Evolutionary conservation across 2,113 vertebrate species (phyloP).

Genomic region (Petrocephalus microphthalmus): DNA sequence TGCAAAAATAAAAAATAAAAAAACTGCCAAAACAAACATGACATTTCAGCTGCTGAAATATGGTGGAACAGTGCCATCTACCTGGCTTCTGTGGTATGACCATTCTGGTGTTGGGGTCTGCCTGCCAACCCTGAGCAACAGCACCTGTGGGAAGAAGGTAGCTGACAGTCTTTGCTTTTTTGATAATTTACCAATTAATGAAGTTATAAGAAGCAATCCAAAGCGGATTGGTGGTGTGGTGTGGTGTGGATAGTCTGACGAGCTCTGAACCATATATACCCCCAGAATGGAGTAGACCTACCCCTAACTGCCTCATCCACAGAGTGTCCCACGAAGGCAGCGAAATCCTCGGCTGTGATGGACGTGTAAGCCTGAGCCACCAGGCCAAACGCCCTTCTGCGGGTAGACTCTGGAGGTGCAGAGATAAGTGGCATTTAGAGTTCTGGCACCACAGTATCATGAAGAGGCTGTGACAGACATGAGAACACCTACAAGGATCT

Average conservation of each 20-base stretch:
- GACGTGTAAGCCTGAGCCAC: slow-evolving; percentile 95
- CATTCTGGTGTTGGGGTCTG: slow-evolving; percentile 85
- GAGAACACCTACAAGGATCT: not conserved
- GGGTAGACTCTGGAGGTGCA: slow-evolving; percentile 69
- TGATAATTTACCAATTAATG: not conserved
- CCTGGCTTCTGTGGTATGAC: slow-evolving; percentile 94
- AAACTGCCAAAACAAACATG: not conserved
- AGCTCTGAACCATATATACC: not conserved
- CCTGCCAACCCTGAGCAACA: slow-evolving; percentile 91
- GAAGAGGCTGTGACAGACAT: not conserved
- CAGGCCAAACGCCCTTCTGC: slow-evolving; percentile 78
- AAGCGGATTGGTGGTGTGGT: not conserved
- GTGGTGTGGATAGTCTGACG: not conserved
- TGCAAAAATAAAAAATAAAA: not conserved
- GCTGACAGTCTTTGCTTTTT: not conserved
- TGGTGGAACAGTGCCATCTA: slow-evolving; percentile 66
- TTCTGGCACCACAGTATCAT: not conserved
- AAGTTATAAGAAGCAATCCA: not conserved
- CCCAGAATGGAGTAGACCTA: slow-evolving; percentile 34
- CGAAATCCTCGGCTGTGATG: slow-evolving; percentile 85
- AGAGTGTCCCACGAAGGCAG: slow-evolving; percentile 87
- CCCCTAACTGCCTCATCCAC: slow-evolving; percentile 95
- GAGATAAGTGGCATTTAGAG: not conserved
- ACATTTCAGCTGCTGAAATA: not conserved
- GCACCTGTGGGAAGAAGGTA: slow-evolving; percentile 60